Evolutionary conservation across 2,797 vertebrate species (phyloP), one percentile per base, ranked within the genome.

Genomic region (Myiotriccus ornatus): DNA sequence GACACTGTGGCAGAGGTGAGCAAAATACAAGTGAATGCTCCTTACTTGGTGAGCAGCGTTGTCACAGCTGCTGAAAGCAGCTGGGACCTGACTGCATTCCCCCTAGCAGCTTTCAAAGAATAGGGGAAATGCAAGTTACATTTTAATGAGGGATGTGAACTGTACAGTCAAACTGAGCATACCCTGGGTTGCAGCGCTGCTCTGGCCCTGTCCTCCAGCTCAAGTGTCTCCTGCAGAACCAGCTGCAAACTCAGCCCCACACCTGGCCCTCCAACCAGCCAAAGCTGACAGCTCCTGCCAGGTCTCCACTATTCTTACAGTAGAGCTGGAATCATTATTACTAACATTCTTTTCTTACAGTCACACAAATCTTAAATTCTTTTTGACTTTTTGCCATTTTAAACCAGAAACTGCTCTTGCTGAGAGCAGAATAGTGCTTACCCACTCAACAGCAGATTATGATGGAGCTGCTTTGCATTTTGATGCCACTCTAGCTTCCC

Each of bases 21-120:
- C 27, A 46, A 59, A 41, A 18, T 35, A 11, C 27, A 30, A 21
- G 6, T 0, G 4, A 49, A 12, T 0, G 2, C 14, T 25, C 49
- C 30, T 27, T 8, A 3, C 19, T 14, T 17, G 68, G 44, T 0
- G 0, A 44, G 55, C 18, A 8, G 44, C 3, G 1, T 6, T 13
- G 43, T 59, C 55, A 23, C 30, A 55, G 75, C 30, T 63, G 41
- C 55, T 2, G 2, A 20, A 24, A 79, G 50, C 74, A 57, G 55
- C 34, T 6, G 5, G 53, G 37, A 60, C n/a, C 56, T 0, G 1
- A 14, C 9, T 55, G 44, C 49, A 5, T 27, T 46, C 0, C 1
- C 60, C 41, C 34, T 0, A 53, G 62, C 37, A 53, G 23, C 5
- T 19, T 25, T 46, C 83, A 68, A 50, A 49, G 43, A 60, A 1